Percentiles rank a stretch among this genome's conserved stretches.
phyloP scores from a whole-genome alignment of 2,113 vertebrate species.

The Sardina pilchardus region DNA sequence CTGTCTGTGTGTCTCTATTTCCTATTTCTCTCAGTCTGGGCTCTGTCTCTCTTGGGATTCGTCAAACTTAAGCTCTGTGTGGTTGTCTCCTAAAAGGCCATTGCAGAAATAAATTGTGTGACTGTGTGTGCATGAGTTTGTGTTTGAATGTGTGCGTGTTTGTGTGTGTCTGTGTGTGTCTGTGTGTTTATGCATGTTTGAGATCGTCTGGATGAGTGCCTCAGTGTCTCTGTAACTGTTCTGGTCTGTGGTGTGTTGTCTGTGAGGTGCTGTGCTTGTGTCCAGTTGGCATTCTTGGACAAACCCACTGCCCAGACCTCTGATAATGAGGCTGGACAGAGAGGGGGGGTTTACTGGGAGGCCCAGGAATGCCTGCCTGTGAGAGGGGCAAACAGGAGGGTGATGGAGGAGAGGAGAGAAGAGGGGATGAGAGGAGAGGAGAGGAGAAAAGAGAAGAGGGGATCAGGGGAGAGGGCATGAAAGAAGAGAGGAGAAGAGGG shows the following conservation, averaged over 20 bases:
- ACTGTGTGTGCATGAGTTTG: not conserved
- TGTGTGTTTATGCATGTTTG: not conserved
- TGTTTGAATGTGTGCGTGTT: no score
- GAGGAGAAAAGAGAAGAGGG: not conserved
- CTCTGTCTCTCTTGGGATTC: not conserved
- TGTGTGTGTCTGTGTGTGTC: not conserved
- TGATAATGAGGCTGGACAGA: not conserved
- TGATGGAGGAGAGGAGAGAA: not conserved
- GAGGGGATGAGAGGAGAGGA: not conserved
- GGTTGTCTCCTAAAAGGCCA: not conserved
- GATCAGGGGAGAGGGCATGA: not conserved
- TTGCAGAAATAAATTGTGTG: not conserved
- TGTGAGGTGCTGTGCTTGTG: not conserved
- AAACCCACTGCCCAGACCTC: not conserved
- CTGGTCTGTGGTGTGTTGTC: not conserved
- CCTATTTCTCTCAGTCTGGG: not conserved
- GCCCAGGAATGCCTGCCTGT: not conserved
- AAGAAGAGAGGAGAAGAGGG: not conserved
- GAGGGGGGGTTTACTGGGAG: not conserved
- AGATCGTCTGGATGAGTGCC: not conserved
- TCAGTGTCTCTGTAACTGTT: not conserved
- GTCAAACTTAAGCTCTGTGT: not conserved
- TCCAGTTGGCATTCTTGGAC: not conserved
- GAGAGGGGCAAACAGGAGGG: not conserved
- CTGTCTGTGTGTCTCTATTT: not conserved